phyloP scores from a whole-genome alignment of 2,888 invertebrate species.

The Pachycephus smyrnensis region DNA sequence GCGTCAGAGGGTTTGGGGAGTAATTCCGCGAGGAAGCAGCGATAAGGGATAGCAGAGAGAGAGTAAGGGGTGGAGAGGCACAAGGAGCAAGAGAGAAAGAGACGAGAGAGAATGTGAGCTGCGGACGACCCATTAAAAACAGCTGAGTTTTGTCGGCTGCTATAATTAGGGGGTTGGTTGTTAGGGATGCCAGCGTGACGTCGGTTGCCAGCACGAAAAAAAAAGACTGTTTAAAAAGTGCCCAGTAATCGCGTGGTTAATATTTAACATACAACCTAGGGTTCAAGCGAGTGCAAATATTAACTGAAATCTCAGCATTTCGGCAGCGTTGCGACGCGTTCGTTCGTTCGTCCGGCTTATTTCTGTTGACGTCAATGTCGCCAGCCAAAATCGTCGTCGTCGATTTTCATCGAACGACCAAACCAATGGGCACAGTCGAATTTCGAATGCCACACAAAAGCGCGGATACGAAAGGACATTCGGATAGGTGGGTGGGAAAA shows the following conservation, averaged over 20 bases:
- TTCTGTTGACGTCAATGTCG: slow-evolving; percentile 3
- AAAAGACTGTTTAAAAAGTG: not conserved
- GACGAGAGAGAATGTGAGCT: not conserved
- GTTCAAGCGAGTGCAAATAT: not conserved
- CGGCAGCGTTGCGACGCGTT: not conserved
- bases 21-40: not conserved
- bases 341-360: not conserved
- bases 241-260: not conserved
- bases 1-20: not conserved
- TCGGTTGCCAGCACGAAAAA: not conserved
- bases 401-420: not conserved
- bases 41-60: not conserved
- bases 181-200: not conserved
- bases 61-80: not conserved
- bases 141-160: slow-evolving; percentile 12
- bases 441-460: not conserved
- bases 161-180: slow-evolving; percentile 12
- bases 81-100: not conserved
- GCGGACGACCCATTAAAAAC: slow-evolving; percentile 10
- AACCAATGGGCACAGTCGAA: not conserved
- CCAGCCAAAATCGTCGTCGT: not conserved
- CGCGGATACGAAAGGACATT: not conserved
- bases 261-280: not conserved
- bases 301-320: not conserved
- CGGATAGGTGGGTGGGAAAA: not conserved